Evolutionary conservation across 2,888 invertebrate genomes (phyloP).

Genomic region (Macrophya annulata): DNA sequence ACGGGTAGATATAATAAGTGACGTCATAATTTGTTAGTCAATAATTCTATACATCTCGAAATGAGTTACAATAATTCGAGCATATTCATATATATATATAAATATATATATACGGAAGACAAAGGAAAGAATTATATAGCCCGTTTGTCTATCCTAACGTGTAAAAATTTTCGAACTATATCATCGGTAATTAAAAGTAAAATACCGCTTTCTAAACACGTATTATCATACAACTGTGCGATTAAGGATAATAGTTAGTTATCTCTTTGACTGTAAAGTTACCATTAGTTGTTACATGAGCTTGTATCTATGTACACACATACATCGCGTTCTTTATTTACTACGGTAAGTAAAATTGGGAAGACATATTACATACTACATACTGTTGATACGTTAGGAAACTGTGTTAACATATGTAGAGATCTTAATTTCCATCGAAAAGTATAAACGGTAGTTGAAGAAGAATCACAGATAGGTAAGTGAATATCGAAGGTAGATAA

Average conservation of each 20-base stretch:
- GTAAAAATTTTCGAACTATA: neutral
- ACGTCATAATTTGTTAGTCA: neutral
- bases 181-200: neutral
- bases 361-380: neutral
- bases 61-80: neutral
- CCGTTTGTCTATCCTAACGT: neutral
- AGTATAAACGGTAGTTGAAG: neutral
- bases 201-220: neutral
- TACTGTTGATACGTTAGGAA: neutral
- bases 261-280: neutral
- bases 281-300: neutral
- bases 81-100: neutral
- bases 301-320: neutral
- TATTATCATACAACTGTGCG: neutral
- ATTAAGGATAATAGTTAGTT: neutral
- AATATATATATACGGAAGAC: neutral
- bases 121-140: neutral
- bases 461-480: neutral
- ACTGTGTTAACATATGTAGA: neutral
- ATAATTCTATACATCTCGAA: neutral
- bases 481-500: neutral
- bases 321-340: neutral
- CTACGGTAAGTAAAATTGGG: neutral
- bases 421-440: neutral
- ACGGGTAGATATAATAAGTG: neutral